Evolutionary conservation across 2,797 vertebrate genomes (phyloP), one percentile per base, ranked within the genome.

Genomic region (Morelia viridis): DNA sequence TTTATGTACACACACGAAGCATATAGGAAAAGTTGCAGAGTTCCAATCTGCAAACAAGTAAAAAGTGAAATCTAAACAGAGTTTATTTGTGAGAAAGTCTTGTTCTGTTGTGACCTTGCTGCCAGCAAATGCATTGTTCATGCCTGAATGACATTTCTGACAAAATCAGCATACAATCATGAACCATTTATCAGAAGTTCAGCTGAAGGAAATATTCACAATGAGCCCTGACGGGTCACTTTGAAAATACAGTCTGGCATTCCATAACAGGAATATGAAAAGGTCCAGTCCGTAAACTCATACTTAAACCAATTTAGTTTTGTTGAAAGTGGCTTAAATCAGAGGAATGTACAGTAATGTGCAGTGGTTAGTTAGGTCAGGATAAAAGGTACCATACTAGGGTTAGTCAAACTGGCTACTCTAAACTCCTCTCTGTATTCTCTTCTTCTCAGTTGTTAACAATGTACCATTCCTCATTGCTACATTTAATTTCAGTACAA

Each of bases 121-220:
- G 94, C 76, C 84, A 94, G 94, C 92, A 90, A 92, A 86, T 61
- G 92, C 85, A 64, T 84, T 91, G 93, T 95, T 96, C 95, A 97
- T 96, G 96, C 93, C 95, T 96, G 94, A 96, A 93, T 96, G 92
- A 91, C 64, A 93, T 93, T 96, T 95, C 94, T 96, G 96, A 96
- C 93, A 97, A 96, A 97, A 96, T 95, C 96, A 95, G 93, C 91
- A 50, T 88, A 94, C 94, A 94, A 95, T 97, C 96, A 96, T 56
- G 93, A 96, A 95, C 89, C 90, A 96, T 97, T 96, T 94, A 94
- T 96, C 94, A 95, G 95, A 96, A 93, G 95, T 95, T 97, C 92
- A 94, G 91, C 90, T 62, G 93, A 93, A 94, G 94, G 95, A 95
- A 93, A 93, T 93, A 95, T 94, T 53, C 93, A 90, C 91, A 94